Evolutionary conservation across 1,140 invertebrate species (phyloP).

Genomic region (Hycleus cichorii): DNA sequence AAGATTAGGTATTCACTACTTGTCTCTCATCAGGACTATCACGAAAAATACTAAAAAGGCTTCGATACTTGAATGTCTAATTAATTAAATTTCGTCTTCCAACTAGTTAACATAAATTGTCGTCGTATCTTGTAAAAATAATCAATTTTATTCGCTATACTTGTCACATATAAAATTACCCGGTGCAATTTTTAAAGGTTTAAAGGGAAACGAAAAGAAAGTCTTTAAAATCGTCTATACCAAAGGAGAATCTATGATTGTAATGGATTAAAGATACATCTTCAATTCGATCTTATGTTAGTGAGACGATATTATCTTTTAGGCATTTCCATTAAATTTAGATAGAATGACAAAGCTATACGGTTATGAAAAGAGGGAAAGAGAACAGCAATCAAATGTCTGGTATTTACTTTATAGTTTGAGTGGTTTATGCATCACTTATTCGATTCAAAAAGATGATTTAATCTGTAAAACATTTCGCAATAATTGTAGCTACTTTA

Average conservation of each 20-base stretch:
- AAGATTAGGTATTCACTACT: conserved; percentile 37
- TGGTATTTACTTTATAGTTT: conserved; percentile 12
- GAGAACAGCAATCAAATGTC: conserved; percentile 9
- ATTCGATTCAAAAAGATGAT: conserved; percentile 9
- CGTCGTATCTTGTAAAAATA: background rate
- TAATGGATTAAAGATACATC: conserved; percentile 29
- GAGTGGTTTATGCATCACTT: conserved; percentile 6
- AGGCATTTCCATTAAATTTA: conserved; percentile 11
- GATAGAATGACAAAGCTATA: background rate
- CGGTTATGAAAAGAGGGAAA: conserved; percentile 7
- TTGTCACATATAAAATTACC: too few species aligned
- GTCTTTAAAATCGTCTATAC: too few species aligned
- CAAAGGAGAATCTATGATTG: conserved; percentile 18
- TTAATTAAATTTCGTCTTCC: conserved; percentile 32
- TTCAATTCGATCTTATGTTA: background rate
- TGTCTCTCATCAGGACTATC: conserved; percentile 30
- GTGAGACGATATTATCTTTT: conserved; percentile 5
- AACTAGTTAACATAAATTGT: conserved; percentile 28
- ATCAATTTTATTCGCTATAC: too few species aligned
- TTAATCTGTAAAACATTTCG: conserved; percentile 11
- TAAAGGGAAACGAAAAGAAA: too few species aligned
- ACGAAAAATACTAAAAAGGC: conserved; percentile 37
- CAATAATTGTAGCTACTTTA: too few species aligned
- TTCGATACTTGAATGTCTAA: conserved; percentile 38
- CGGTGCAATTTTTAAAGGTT: too few species aligned